Conservation (phyloP, 2,797 vertebrate species). For the Acrossocheilus wenchowensis region DNA sequence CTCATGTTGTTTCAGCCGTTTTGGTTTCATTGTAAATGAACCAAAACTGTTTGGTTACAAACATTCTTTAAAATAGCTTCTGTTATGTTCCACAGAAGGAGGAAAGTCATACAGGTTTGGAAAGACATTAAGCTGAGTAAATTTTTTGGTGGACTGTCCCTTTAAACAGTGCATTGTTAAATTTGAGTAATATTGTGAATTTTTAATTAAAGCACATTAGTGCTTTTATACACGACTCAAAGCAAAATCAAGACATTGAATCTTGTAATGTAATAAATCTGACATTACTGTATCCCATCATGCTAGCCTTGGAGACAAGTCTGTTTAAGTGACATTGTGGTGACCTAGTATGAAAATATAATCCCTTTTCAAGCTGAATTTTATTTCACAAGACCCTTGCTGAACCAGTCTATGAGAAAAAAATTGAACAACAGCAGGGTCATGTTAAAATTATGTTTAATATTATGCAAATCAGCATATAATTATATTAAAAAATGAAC, state of each 20-base stretch:
- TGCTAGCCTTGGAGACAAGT: not conserved
- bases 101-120: not conserved
- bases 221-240: not conserved
- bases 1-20: not conserved
- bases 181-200: not conserved
- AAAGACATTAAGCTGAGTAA: not conserved
- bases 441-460: not conserved
- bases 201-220: not conserved
- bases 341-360: not conserved
- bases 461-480: slow-evolving; percentile 6
- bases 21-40: not conserved
- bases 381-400: not conserved
- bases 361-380: slow-evolving; percentile 13
- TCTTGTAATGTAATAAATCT: not conserved
- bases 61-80: not conserved
- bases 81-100: not conserved
- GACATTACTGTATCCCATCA: not conserved
- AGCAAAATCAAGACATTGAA: slow-evolving; percentile 7
- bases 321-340: not conserved
- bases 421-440: not conserved
- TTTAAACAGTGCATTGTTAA: not conserved
- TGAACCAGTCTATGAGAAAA: slow-evolving; percentile 12
- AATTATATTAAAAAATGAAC: not conserved
- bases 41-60: not conserved
- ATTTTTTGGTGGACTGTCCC: not conserved